phyloP scores from a whole-genome alignment of 1,140 invertebrate genomes.

The Neuroterus valhalla region DNA sequence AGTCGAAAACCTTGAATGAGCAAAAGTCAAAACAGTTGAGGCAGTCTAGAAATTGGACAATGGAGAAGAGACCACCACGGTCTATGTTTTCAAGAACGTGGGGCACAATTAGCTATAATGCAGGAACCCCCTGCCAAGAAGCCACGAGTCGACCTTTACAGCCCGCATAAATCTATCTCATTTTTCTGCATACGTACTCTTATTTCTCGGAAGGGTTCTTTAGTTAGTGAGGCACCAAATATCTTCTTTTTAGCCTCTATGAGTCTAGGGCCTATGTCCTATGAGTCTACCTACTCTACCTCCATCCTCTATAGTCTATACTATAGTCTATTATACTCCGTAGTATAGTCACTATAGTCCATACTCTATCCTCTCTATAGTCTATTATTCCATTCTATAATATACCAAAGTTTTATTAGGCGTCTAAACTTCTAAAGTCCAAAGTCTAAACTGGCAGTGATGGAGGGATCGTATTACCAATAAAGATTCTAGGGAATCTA shows the following conservation, averaged over 20 bases:
- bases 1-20: not conserved
- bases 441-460: conserved; percentile 7
- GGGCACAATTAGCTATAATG: conserved; percentile 56
- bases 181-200: conserved; percentile 6
- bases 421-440: not conserved
- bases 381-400: too few species aligned
- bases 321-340: too few species aligned
- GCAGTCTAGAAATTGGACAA: too few species aligned
- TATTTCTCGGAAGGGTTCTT: too few species aligned
- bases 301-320: too few species aligned
- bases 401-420: conserved; percentile 38
- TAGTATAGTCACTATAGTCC: too few species aligned
- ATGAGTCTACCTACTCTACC: too few species aligned
- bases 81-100: conserved; percentile 50
- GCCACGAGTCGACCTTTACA: conserved; percentile 38
- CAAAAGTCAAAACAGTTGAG: not conserved
- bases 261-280: too few species aligned
- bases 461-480: not conserved
- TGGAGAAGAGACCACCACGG: conserved; percentile 31
- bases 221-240: not conserved
- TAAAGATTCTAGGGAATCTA: too few species aligned
- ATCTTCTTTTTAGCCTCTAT: not conserved
- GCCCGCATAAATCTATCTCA: conserved; percentile 42
- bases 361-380: too few species aligned
- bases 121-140: conserved; percentile 52